Percentiles rank a stretch among this genome's conserved stretches.
Conservation (phyloP, 2,113 vertebrate genomes). For the Sylvilagus bachmani region DNA sequence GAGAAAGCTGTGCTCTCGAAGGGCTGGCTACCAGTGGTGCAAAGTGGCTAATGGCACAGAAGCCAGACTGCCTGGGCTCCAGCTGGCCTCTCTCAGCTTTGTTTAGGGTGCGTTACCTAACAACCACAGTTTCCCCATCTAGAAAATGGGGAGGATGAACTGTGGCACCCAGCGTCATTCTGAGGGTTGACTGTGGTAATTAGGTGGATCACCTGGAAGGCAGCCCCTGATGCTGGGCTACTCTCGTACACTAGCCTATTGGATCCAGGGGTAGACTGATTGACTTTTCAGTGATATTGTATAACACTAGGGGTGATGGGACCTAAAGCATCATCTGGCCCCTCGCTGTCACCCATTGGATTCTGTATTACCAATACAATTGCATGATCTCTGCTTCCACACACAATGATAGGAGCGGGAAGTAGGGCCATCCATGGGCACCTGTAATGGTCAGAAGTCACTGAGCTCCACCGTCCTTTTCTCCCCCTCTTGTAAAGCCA, state of each 20-base stretch:
- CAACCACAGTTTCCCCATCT: not conserved
- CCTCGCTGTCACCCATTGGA: not conserved
- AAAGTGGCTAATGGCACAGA: rapidly evolving
- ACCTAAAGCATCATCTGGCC: too few relatives aligned
- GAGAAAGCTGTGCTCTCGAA: too few relatives aligned
- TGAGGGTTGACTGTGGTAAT: not conserved
- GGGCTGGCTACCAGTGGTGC: rapidly evolving
- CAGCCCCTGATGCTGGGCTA: rapidly evolving
- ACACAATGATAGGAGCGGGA: rapidly evolving
- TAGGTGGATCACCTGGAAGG: not conserved
- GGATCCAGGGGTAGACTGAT: not conserved
- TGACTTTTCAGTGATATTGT: not conserved
- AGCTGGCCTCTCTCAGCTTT: not conserved
- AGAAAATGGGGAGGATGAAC: not conserved
- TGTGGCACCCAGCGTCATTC: not conserved
- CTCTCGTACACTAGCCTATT: not conserved
- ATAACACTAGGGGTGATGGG: not conserved
- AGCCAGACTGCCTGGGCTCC: not conserved
- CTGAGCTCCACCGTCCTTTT: not conserved
- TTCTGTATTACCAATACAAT: not conserved
- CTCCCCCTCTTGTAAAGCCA: not conserved
- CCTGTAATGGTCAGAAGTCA: not conserved
- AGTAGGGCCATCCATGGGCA: rapidly evolving
- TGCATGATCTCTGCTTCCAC: not conserved
- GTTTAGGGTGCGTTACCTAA: not conserved